Evolutionary conservation across 2,888 invertebrate species (phyloP).

Genomic region (Laothoe populi): DNA sequence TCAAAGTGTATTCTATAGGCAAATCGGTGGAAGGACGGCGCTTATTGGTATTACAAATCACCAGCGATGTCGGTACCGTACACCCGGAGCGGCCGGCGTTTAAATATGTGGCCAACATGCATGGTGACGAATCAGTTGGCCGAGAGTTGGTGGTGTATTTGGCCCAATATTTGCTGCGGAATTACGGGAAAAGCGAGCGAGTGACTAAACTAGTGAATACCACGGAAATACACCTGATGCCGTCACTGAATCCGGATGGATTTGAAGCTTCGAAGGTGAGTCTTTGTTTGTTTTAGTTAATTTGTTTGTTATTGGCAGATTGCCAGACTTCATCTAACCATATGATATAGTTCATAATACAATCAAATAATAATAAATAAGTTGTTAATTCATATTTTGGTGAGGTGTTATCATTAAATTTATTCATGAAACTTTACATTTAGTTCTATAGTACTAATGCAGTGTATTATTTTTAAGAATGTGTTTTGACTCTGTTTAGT

Average conservation of each 20-base stretch:
- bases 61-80: slow-evolving; percentile 85
- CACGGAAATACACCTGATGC: slow-evolving; percentile 98
- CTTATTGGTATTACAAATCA: slow-evolving; percentile 92
- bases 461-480: no score
- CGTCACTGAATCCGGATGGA: slow-evolving; percentile 98
- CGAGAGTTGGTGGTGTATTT: slow-evolving; percentile 93
- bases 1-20: slow-evolving; percentile 91
- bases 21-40: slow-evolving; percentile 92
- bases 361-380: no score
- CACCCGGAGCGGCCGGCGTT: slow-evolving; percentile 92
- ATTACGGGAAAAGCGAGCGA: slow-evolving; percentile 88
- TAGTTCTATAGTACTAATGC: no score
- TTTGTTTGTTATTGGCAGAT: background rate
- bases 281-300: slow-evolving; percentile 15
- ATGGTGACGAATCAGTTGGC: slow-evolving; percentile 97
- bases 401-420: no score
- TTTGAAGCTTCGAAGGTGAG: slow-evolving; percentile 92
- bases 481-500: no score
- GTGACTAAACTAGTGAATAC: slow-evolving; percentile 91
- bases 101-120: slow-evolving; percentile 98
- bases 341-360: no score
- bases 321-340: no score
- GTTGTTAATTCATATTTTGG: no score
- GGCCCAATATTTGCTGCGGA: slow-evolving; percentile 92
- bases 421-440: no score